Evolutionary conservation across 2,797 vertebrate species (phyloP).

Genomic region (Dryobates pubescens): DNA sequence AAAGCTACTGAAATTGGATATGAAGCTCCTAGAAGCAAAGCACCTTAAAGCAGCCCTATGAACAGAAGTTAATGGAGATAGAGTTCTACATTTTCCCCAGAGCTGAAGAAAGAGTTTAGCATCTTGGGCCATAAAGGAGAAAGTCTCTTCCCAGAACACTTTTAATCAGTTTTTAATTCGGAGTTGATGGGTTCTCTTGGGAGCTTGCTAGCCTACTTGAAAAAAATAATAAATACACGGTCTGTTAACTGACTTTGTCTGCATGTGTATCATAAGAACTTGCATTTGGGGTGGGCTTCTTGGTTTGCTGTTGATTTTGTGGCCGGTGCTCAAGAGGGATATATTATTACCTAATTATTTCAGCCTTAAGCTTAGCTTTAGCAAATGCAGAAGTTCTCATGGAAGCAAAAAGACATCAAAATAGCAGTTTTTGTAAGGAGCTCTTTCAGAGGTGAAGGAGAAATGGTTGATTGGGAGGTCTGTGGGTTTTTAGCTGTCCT

Average conservation of each 20-base stretch:
- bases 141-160: constrained; percentile 23
- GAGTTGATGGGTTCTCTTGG: constrained; percentile 43
- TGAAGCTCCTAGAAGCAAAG: background rate
- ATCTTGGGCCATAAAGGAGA: constrained; percentile 12
- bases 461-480: background rate
- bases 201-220: constrained; percentile 53
- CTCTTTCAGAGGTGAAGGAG: background rate
- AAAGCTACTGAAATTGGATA: constrained; percentile 6
- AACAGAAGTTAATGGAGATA: background rate
- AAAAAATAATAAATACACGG: background rate
- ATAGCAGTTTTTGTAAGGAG: background rate
- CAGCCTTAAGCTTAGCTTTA: background rate
- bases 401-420: background rate
- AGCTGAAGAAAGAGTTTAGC: constrained; percentile 2
- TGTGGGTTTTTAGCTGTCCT: background rate
- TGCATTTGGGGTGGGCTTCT: background rate
- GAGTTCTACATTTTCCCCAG: background rate
- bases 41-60: background rate
- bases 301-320: background rate
- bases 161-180: constrained; percentile 36
- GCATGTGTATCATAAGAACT: background rate
- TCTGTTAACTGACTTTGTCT: constrained; percentile 49
- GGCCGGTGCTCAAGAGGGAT: background rate
- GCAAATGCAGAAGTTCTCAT: background rate
- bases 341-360: background rate